Base-by-base conservation (phyloP, 2,797 vertebrate species). In the Steatocranus sp. region DNA sequence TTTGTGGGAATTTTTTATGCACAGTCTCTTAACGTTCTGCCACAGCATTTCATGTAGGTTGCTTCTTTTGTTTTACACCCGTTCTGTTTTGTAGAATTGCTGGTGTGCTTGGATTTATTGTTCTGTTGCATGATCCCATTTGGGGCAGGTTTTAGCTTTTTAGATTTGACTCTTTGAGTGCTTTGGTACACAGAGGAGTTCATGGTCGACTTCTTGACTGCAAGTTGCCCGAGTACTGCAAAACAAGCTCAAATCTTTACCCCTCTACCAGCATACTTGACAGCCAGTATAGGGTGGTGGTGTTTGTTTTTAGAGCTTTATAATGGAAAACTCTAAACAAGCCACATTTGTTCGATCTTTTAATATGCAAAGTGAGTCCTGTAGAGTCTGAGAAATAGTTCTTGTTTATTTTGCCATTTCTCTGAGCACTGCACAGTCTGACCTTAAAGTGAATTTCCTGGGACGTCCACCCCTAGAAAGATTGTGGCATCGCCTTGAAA, bases 371-470 rank as follows among this genome's bases (percentile, higher is more conserved):
- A 38, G n/a, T 0, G 34, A 38, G 34, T 38, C 32, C 34, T 38
- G 61, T 66, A 1, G 7, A 66, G 11, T 66, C 61, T 66, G 36
- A 66, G 8, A 23, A 15, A 23, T 66, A 66, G 6, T 34, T 38
- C 34, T 38, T 38, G 58, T 12, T 20, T 23, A 20, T 63, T 63
- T 63, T 23, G 34, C 58, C 7, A 38, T 66, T 3, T 20, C 0
- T 66, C n/a, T 66, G 34, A 38, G n/a, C 34, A 66, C 11, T 38
- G 0, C 61, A 0, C 1, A 0, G 11, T 41, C 61, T 23, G 34
- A 66, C 11, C 61, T 66, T 66, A 38, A 9, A 0, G 11, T 23
- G 61, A 66, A 66, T 66, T 66, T 41, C 0, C 34, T 0, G 1
- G 61, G 61, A 66, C 0, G 0, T 41, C 61, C n/a, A 41, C 36